Evolutionary conservation across 2,888 invertebrate species (phyloP).

Genomic region (Drosophila falleni): DNA sequence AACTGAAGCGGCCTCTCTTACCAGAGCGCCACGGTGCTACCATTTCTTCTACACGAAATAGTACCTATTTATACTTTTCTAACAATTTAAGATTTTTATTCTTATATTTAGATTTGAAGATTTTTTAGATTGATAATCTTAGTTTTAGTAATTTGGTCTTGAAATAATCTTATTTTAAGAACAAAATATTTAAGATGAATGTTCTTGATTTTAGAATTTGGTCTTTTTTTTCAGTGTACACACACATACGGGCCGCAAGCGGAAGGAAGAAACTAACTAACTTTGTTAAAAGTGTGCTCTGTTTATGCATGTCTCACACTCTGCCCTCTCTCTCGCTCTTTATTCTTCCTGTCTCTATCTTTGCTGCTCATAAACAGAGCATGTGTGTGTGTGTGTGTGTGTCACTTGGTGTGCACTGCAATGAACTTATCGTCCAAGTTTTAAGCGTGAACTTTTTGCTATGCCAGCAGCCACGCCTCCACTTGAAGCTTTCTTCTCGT

Average conservation of each 20-base stretch:
- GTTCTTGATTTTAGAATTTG: no score
- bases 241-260: constrained; percentile 32
- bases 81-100: no score
- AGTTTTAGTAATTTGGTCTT: no score
- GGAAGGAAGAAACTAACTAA: constrained; percentile 81
- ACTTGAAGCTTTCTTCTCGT: constrained; percentile 5
- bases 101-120: no score
- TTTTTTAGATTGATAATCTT: no score
- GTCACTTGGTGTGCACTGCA: constrained; percentile 57
- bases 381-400: constrained; percentile 31
- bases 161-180: no score
- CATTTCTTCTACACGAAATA: no score
- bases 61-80: no score
- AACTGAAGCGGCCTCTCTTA: no score
- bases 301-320: constrained; percentile 45
- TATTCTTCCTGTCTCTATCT: not conserved
- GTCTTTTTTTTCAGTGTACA: no score
- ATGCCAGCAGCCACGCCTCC: constrained; percentile 54
- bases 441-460: constrained; percentile 78
- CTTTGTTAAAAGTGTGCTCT: constrained; percentile 72
- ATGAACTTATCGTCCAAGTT: constrained; percentile 81
- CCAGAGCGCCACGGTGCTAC: no score
- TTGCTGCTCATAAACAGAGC: constrained; percentile 8
- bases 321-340: constrained; percentile 1
- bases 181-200: no score